Evolutionary conservation across 2,797 vertebrate genomes (phyloP).

Genomic region (Ambastaia sidthimunki): DNA sequence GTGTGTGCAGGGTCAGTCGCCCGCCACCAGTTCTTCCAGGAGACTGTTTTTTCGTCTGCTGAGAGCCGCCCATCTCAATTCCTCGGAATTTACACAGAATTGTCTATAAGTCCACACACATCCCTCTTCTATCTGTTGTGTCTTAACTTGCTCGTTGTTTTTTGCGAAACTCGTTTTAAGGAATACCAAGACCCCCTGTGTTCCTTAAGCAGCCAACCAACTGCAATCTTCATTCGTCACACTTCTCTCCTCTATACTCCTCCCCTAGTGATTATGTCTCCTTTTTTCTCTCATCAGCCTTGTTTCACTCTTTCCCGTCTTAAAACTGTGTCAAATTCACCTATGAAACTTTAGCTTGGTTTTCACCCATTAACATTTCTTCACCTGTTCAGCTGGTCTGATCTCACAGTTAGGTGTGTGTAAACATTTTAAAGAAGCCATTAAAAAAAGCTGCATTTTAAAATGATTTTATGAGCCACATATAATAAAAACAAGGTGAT

Average conservation of each 20-base stretch:
- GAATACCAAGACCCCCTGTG: conserved; percentile 69
- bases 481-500: neutral
- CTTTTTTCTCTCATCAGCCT: conserved; percentile 53
- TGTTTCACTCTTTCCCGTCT: conserved; percentile 40
- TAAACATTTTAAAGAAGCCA: neutral
- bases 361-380: conserved; percentile 3
- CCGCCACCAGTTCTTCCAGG: conserved; percentile 63
- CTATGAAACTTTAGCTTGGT: conserved; percentile 27
- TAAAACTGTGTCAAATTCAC: conserved; percentile 59
- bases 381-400: neutral
- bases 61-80: conserved; percentile 75
- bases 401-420: neutral
- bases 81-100: conserved; percentile 53
- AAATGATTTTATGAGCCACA: neutral
- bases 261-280: conserved; percentile 41
- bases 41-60: conserved; percentile 70
- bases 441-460: neutral
- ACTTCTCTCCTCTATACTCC: conserved; percentile 42
- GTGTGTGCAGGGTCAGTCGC: conserved; percentile 58
- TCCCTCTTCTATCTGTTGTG: conserved; percentile 52
- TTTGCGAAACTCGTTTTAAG: conserved; percentile 75
- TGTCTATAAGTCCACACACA: conserved; percentile 17
- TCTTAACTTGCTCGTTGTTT: conserved; percentile 56
- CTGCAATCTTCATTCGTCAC: conserved; percentile 56
- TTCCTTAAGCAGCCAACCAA: conserved; percentile 78